phyloP scores from a whole-genome alignment of 2,888 invertebrate genomes.

The Mythimna loreyi region DNA sequence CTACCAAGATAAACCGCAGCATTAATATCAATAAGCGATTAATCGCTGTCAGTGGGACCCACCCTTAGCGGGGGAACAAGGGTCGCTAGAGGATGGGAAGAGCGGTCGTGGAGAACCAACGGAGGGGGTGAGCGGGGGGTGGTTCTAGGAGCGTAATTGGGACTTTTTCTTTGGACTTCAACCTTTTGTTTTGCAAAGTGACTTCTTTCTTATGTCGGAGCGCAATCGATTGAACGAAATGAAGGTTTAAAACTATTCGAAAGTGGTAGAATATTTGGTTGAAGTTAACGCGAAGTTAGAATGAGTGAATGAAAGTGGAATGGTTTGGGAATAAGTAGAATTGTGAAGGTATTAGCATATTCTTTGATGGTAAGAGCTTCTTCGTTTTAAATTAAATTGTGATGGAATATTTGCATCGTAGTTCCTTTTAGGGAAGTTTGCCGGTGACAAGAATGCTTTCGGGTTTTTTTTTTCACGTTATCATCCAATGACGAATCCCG shows the following conservation, averaged over 20 bases:
- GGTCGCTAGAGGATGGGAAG: constrained; percentile 61
- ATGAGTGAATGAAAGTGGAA: constrained; percentile 40
- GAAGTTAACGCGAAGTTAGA: constrained; percentile 41
- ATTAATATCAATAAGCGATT: constrained; percentile 61
- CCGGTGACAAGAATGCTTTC: no score
- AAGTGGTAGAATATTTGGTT: constrained; percentile 55
- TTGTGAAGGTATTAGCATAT: constrained; percentile 23
- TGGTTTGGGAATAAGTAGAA: constrained; percentile 37
- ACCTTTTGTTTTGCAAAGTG: constrained; percentile 89
- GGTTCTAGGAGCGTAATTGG: constrained; percentile 84
- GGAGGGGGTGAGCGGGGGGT: constrained; percentile 26
- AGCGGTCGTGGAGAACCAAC: constrained; percentile 50
- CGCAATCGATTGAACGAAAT: constrained; percentile 79
- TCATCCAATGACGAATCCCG: no score
- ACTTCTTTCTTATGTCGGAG: constrained; percentile 82
- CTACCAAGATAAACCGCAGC: constrained; percentile 41
- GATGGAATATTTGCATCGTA: neutral
- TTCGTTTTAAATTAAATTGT: constrained; percentile 8
- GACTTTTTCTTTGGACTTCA: constrained; percentile 89
- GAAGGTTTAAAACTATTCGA: constrained; percentile 59
- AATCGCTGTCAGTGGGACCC: constrained; percentile 63
- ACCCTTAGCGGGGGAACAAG: constrained; percentile 58
- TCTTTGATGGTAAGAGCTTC: neutral
- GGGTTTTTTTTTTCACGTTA: no score
- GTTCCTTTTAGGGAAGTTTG: no score